phyloP scores from a whole-genome alignment of 2,797 vertebrate species.

The Rhodeus uyekii region DNA sequence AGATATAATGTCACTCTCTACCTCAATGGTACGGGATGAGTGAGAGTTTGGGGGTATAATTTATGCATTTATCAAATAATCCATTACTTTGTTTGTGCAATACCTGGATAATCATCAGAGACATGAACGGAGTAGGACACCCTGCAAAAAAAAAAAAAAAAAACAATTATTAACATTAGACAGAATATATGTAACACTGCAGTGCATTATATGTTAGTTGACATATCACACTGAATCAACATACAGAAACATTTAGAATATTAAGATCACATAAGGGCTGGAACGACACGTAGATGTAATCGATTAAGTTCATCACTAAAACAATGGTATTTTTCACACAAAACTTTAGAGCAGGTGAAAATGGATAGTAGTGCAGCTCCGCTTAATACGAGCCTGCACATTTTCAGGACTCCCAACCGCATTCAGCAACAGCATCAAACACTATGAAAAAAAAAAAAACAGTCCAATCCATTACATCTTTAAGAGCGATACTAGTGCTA shows the following conservation, averaged over 20 bases:
- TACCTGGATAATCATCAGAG: slow-evolving; percentile 92
- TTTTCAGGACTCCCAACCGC: too few relatives aligned
- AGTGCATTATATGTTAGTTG: background rate
- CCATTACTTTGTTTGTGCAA: background rate
- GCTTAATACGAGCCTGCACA: too few relatives aligned
- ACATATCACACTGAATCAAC: background rate
- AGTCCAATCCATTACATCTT: too few relatives aligned
- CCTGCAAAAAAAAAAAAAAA: slow-evolving; percentile 66
- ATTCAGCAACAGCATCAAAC: too few relatives aligned
- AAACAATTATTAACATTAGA: slow-evolving; percentile 32
- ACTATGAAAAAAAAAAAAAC: too few relatives aligned
- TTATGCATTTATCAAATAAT: background rate
- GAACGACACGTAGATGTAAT: too few relatives aligned
- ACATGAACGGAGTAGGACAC: slow-evolving; percentile 87
- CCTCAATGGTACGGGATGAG: background rate
- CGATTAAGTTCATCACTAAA: too few relatives aligned
- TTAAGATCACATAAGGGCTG: background rate
- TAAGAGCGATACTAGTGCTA: too few relatives aligned
- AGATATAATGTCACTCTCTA: background rate
- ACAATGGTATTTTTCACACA: too few relatives aligned
- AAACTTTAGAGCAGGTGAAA: too few relatives aligned
- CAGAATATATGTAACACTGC: background rate
- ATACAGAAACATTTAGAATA: background rate
- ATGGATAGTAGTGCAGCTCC: too few relatives aligned
- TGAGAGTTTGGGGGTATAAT: background rate